Conservation (phyloP, 2,113 vertebrate genomes). For the Heterocephalus glaber region DNA sequence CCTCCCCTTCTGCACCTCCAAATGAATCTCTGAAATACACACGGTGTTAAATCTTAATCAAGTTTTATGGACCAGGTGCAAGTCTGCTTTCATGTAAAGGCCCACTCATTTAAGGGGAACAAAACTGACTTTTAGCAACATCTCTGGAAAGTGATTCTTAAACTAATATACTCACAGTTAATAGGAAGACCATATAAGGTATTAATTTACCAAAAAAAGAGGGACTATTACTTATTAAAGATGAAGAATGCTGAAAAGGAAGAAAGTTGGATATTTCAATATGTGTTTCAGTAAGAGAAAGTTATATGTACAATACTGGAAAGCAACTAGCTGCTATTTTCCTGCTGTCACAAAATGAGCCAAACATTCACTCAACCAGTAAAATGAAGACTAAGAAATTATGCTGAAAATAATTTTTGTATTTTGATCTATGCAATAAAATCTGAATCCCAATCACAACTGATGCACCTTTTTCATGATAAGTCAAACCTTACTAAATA, state of each 20-base stretch:
- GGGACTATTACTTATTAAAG: background rate
- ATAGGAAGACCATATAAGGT: background rate
- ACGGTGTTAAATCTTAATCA: background rate
- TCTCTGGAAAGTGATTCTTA: background rate
- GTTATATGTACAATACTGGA: background rate
- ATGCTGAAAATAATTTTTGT: background rate
- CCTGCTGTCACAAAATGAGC: background rate
- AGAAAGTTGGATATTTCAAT: background rate
- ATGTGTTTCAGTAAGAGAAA: constrained; percentile 46
- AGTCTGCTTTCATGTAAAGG: background rate
- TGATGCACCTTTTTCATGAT: background rate
- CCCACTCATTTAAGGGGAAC: background rate
- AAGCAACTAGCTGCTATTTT: background rate
- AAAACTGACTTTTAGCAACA: constrained; percentile 29
- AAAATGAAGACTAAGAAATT: background rate
- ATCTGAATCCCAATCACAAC: background rate
- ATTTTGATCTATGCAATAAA: constrained; percentile 46
- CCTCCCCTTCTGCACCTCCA: background rate
- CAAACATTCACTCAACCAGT: background rate
- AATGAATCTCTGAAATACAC: background rate
- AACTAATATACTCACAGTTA: background rate
- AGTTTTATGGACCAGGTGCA: background rate
- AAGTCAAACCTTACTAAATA: constrained; percentile 30
- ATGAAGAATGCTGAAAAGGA: background rate
- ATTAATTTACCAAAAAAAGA: background rate